A percentile compares a stretch with the other conserved stretches of the same genome.
These are phyloP conservation scores for Dromiciops gliroides DNA, from an alignment of 2,113 vertebrate genomes.

Conservation along the genomic window DNA sequence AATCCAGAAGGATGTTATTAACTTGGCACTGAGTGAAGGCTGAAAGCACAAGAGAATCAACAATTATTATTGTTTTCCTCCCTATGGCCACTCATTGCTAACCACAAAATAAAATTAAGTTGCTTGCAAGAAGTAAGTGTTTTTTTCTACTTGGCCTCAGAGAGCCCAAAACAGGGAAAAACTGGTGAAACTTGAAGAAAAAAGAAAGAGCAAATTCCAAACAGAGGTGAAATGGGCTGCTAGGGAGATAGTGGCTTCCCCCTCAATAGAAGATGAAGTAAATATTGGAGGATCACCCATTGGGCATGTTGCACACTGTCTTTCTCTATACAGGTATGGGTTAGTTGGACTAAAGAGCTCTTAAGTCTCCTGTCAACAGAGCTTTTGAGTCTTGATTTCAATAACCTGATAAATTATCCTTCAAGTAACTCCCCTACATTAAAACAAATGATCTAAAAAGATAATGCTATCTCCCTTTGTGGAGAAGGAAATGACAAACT, in stretches of 20 bases:
- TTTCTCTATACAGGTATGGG: neutral
- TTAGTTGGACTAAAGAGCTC: neutral
- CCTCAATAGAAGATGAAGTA: neutral
- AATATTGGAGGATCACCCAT: neutral
- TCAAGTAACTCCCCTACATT: no score
- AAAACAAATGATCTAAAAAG: neutral
- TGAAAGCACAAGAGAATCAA: neutral
- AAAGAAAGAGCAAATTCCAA: neutral
- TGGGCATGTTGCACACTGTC: no score
- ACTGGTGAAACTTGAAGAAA: no score
- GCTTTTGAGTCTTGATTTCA: neutral
- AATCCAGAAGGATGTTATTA: neutral
- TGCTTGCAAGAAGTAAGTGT: neutral
- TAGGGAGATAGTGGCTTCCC: neutral
- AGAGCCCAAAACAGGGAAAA: neutral
- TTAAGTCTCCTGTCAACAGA: neutral
- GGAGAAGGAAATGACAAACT: neutral
- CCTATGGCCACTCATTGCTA: no score
- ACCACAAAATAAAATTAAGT: neutral
- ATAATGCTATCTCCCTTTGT: neutral
- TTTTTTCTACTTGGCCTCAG: neutral
- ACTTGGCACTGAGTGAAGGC: neutral
- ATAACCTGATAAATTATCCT: neutral
- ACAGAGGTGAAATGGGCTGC: neutral
- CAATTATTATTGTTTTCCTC: neutral